Evolutionary conservation across 2,113 vertebrate genomes (phyloP).

Genomic region (Oceanodroma tethys): DNA sequence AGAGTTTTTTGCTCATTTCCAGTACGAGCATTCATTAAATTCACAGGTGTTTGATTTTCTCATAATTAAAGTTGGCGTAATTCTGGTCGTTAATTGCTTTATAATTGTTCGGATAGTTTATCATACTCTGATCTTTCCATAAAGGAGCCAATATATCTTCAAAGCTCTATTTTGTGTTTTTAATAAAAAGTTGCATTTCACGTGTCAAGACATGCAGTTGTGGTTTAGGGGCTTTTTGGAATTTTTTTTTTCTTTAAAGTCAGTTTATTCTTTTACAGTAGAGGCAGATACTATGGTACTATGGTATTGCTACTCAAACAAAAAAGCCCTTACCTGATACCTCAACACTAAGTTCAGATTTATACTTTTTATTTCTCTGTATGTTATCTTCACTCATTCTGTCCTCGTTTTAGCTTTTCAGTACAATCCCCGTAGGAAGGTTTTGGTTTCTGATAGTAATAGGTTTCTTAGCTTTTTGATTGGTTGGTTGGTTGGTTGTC

Average conservation of each 20-base stretch:
- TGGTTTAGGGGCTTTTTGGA: background rate
- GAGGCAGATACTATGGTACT: background rate
- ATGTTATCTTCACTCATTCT: background rate
- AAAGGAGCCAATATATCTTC: background rate
- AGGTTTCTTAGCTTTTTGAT: background rate
- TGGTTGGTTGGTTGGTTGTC: background rate
- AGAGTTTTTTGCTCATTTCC: background rate
- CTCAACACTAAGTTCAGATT: background rate
- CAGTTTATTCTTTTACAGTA: background rate
- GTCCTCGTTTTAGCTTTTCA: background rate
- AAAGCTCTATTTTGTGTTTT: background rate
- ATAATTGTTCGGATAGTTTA: background rate
- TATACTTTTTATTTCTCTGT: background rate
- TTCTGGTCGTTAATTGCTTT: background rate
- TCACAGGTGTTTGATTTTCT: background rate
- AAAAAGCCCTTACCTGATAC: background rate
- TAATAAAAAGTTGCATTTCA: background rate
- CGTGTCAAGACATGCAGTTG: background rate
- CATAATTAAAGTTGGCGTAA: background rate
- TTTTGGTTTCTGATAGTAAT: background rate
- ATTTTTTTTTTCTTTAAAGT: background rate
- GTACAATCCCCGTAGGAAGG: background rate
- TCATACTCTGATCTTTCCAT: background rate
- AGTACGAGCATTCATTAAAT: background rate
- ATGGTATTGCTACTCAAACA: background rate